Percentiles rank a stretch among this genome's conserved stretches.
phyloP scores from a whole-genome alignment of 2,113 vertebrate species.

The Pelecanoides urinatrix region DNA sequence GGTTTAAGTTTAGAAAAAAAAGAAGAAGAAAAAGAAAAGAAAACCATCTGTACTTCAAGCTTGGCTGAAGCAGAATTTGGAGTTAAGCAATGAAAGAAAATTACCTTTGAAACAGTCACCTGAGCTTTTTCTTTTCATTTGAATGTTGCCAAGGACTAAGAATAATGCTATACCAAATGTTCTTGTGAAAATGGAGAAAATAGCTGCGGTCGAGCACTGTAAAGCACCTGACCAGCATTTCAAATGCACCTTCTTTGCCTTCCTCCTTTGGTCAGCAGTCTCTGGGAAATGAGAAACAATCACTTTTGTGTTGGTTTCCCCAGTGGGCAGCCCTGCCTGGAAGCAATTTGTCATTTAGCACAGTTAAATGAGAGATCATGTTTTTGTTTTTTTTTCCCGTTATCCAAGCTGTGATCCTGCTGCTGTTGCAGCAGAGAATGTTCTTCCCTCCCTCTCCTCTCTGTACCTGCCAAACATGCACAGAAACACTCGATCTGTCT shows the following conservation, averaged over 20 bases:
- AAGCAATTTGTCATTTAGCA: constrained; percentile 55
- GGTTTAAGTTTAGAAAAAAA: background rate
- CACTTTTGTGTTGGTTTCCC: constrained; percentile 35
- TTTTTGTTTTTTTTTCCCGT: background rate
- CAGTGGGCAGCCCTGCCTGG: constrained; percentile 40
- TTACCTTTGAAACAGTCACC: constrained; percentile 36
- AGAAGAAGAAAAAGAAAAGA: background rate
- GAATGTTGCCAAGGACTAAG: background rate
- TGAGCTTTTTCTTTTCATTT: constrained; percentile 27
- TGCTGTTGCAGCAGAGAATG: background rate
- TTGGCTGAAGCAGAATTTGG: background rate
- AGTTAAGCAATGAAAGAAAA: constrained; percentile 7
- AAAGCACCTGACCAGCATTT: constrained; percentile 29
- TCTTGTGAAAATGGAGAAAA: constrained; percentile 4
- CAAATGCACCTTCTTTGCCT: background rate
- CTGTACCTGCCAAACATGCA: background rate
- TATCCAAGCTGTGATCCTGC: constrained; percentile 22
- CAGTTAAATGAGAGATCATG: constrained; percentile 53
- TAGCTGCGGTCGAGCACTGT: background rate
- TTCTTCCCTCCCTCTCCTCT: background rate
- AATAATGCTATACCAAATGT: constrained; percentile 13
- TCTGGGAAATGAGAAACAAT: constrained; percentile 53
- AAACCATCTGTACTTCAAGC: background rate
- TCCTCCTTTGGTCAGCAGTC: constrained; percentile 17
- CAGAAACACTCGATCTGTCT: background rate